A percentile compares a stretch with the other conserved stretches of the same genome.
Conservation (phyloP, 2,113 vertebrate genomes). For the Balaenoptera acutorostrata region DNA sequence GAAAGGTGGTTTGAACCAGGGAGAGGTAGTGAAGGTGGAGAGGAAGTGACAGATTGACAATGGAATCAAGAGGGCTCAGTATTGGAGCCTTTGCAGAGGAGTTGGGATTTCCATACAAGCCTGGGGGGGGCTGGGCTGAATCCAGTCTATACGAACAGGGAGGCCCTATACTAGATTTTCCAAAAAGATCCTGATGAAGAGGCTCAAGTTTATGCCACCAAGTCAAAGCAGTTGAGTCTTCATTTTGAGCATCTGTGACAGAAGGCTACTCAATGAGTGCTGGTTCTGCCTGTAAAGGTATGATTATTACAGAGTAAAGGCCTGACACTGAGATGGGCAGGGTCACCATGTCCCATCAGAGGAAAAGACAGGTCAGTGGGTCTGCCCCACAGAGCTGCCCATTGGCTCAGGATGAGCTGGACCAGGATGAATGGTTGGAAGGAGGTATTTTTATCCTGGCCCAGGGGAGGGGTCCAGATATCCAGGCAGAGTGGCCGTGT, state of each 20-base stretch:
- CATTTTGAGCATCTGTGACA: background rate
- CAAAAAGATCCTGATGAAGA: background rate
- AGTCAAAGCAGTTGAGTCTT: background rate
- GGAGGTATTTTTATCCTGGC: background rate
- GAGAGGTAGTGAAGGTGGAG: background rate
- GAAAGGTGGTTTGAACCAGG: background rate
- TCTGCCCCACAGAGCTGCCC: background rate
- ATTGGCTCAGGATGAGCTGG: background rate
- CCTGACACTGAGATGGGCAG: too few relatives aligned
- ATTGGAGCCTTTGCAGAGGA: background rate
- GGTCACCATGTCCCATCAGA: background rate
- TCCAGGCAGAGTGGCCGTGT: background rate
- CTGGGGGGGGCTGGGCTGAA: background rate
- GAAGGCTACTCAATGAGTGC: rapidly evolving
- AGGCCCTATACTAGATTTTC: background rate
- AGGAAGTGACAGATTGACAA: background rate
- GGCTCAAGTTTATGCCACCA: background rate
- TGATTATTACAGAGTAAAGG: background rate
- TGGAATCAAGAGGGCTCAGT: too few relatives aligned
- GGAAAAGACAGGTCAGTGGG: background rate
- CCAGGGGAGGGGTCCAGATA: background rate
- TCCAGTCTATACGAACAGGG: background rate
- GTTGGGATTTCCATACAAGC: rapidly evolving
- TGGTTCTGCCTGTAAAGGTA: background rate
- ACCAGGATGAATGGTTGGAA: background rate